phyloP scores from a whole-genome alignment of 2,888 invertebrate genomes.

The Apodemia hepburni region DNA sequence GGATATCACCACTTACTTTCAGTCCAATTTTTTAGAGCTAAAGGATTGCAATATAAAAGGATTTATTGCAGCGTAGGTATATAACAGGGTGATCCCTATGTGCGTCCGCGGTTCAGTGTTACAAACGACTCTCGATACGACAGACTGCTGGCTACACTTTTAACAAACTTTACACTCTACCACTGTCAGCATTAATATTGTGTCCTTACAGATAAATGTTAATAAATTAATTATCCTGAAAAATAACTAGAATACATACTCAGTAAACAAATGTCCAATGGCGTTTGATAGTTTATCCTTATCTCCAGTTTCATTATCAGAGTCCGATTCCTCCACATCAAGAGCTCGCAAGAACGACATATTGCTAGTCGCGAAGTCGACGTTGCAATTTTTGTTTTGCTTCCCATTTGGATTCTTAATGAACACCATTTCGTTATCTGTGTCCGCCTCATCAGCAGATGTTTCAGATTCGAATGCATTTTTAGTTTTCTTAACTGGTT shows the following conservation, averaged over 20 bases:
- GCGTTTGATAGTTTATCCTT: slow-evolving; percentile 86
- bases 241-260: slow-evolving; percentile 59
- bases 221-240: background rate
- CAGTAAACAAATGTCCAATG: slow-evolving; percentile 89
- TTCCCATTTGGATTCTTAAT: slow-evolving; percentile 65
- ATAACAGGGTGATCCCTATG: too few relatives aligned
- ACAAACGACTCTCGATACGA: too few relatives aligned
- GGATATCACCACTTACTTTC: too few relatives aligned
- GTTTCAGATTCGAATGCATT: slow-evolving; percentile 76
- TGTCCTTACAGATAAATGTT: too few relatives aligned
- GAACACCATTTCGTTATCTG: slow-evolving; percentile 81
- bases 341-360: slow-evolving; percentile 69
- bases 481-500: slow-evolving; percentile 46
- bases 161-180: too few relatives aligned
- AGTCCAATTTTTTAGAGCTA: too few relatives aligned
- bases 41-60: too few relatives aligned
- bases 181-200: too few relatives aligned
- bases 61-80: too few relatives aligned
- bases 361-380: slow-evolving; percentile 65
- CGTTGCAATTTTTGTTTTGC: slow-evolving; percentile 51
- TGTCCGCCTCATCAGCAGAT: slow-evolving; percentile 80
- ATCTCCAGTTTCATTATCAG: slow-evolving; percentile 85
- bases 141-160: too few relatives aligned
- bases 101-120: too few relatives aligned
- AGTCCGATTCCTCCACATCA: slow-evolving; percentile 85